Conservation (phyloP, 2,797 vertebrate genomes). For the Oophaga sylvatica region DNA sequence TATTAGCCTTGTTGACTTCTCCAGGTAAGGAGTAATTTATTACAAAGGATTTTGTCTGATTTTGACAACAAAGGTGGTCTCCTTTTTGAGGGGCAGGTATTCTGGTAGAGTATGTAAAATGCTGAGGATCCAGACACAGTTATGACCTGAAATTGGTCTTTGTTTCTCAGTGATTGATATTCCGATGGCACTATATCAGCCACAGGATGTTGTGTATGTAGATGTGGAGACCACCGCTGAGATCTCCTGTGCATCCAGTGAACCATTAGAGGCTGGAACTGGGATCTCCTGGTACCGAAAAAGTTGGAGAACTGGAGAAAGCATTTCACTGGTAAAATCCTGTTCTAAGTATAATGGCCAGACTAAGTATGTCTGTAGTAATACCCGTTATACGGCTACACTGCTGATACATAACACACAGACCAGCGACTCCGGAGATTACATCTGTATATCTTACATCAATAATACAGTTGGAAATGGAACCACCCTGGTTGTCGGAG, state of each 20-base stretch:
- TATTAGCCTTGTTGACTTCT: too few species aligned
- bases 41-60: too few species aligned
- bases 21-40: too few species aligned
- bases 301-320: neutral
- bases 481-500: slow-evolving; percentile 20
- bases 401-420: slow-evolving; percentile 28
- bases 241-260: rapidly evolving
- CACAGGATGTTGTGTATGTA: neutral
- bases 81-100: too few species aligned
- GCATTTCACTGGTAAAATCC: neutral
- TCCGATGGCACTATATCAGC: slow-evolving; percentile 1
- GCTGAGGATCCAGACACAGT: too few species aligned
- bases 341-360: neutral
- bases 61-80: too few species aligned
- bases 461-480: neutral
- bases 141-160: too few species aligned
- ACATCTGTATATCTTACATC: neutral
- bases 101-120: too few species aligned
- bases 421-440: slow-evolving; percentile 9
- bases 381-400: neutral
- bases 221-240: rapidly evolving
- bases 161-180: slow-evolving; percentile 14
- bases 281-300: rapidly evolving
- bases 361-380: neutral
- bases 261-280: rapidly evolving